These are phyloP conservation scores for Coptotermes formosanus DNA, from an alignment of 1,140 invertebrate species.

Conservation along the genomic window DNA sequence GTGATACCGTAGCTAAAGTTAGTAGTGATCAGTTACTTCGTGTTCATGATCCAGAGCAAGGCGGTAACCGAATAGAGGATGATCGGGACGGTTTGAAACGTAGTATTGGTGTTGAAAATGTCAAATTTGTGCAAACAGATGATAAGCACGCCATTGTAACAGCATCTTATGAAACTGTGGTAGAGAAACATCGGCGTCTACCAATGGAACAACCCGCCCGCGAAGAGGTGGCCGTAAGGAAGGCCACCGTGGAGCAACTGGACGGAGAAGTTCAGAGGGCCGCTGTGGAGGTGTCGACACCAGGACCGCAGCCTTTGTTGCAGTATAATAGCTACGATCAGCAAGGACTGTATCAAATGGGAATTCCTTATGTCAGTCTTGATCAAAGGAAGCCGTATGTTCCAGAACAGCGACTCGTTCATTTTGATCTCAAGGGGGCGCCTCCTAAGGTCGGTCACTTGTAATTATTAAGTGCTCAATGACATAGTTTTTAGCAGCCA, in stretches of 20 bases:
- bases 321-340: slow-evolving; percentile 34
- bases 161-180: background rate
- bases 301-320: background rate
- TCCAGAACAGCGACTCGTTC: slow-evolving; percentile 55
- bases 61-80: background rate
- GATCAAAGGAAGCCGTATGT: slow-evolving; percentile 38
- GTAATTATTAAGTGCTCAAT: slow-evolving; percentile 33
- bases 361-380: slow-evolving; percentile 34
- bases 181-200: background rate
- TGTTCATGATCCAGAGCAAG: background rate
- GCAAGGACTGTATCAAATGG: slow-evolving; percentile 34
- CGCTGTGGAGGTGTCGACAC: background rate
- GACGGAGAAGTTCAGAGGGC: background rate
- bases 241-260: background rate
- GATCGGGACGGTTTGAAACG: background rate
- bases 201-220: background rate
- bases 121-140: slow-evolving; percentile 29
- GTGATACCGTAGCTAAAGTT: background rate
- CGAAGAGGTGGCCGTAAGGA: slow-evolving; percentile 18
- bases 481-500: too few species aligned
- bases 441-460: slow-evolving; percentile 60
- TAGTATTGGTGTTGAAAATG: slow-evolving; percentile 19
- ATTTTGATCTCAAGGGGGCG: slow-evolving; percentile 76
- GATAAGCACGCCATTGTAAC: background rate
- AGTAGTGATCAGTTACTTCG: background rate